Evolutionary conservation across 2,888 invertebrate genomes (phyloP), one percentile per base, ranked within the genome.

Genomic region (Acrocera orbiculus): DNA sequence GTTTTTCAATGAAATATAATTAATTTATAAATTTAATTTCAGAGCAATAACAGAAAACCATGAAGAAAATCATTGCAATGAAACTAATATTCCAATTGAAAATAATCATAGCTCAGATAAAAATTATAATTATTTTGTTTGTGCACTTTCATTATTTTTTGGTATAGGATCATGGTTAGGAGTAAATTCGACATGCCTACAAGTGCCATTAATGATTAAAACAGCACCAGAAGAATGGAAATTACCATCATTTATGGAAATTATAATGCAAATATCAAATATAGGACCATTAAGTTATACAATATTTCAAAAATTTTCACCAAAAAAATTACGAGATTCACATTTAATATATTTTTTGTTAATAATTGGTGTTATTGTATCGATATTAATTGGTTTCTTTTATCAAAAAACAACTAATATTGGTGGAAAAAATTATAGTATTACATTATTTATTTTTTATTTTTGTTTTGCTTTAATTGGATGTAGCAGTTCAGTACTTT

Each of bases 171-270:
- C 83, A 26, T 86, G 86, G 85, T 69, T 85, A 43, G 76, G 76
- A 30, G 70, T 85, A 41, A 86, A 85, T 58, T 80, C 81, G 6
- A 63, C 83, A 39, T 86, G 73, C 66, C 76, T 83, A 42, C 80
- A 86, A 56, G 61, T 85, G 40, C 83, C 86, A 25, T 62, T 83
- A 42, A 62, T 86, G 35, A 78, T 82, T 13, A 64, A 72, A 42
- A 58, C 59, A 19, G 67, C 81, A 40, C 85, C 86, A 4, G 86
- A 86, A 62, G 67, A 68, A 50, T 86, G 85, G 83, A 66, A 62
- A 47, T 67, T 86, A 39, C 78, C 83, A 1, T 73, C 82, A 5
- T 75, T 74, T 50, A 69, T 86, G 61, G 70, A 73, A 13, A 65
- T 82, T 42, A 68, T 81, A 30, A 72, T 81, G 26, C 85, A 73